Evolutionary conservation across 1,140 invertebrate species (phyloP).

Genomic region (Diorhabda sublineata): DNA sequence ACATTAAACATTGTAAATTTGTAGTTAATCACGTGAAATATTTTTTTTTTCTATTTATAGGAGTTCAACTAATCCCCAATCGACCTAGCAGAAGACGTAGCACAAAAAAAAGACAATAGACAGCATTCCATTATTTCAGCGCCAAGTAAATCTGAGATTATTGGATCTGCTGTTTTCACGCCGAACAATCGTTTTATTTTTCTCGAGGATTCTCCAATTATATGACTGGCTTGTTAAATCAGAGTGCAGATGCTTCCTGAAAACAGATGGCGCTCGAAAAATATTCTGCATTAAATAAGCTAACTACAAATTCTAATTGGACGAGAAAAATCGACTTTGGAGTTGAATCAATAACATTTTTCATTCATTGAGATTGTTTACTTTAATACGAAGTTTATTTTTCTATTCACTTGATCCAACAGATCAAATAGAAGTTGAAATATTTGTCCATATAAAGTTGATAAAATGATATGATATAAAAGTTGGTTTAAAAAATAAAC

Average conservation of each 20-base stretch:
- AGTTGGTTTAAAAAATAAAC: too few species aligned
- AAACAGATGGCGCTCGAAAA: conserved; percentile 12
- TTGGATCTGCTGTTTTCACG: conserved; percentile 39
- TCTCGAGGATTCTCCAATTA: conserved; percentile 40
- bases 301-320: conserved; percentile 5
- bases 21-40: too few species aligned
- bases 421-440: too few species aligned
- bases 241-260: conserved; percentile 1
- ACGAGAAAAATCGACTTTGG: conserved; percentile 1
- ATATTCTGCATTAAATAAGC: background rate
- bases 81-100: background rate
- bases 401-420: too few species aligned
- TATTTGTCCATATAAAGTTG: too few species aligned
- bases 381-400: too few species aligned
- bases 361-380: too few species aligned
- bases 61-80: background rate
- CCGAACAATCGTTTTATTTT: conserved; percentile 36
- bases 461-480: too few species aligned
- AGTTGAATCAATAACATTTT: background rate
- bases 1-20: too few species aligned
- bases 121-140: conserved; percentile 35
- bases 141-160: conserved; percentile 39
- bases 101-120: conserved; percentile 6
- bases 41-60: too few species aligned
- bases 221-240: conserved; percentile 37